Conservation (phyloP, 2,797 vertebrate genomes). For the Rhyacichthys aspro region DNA sequence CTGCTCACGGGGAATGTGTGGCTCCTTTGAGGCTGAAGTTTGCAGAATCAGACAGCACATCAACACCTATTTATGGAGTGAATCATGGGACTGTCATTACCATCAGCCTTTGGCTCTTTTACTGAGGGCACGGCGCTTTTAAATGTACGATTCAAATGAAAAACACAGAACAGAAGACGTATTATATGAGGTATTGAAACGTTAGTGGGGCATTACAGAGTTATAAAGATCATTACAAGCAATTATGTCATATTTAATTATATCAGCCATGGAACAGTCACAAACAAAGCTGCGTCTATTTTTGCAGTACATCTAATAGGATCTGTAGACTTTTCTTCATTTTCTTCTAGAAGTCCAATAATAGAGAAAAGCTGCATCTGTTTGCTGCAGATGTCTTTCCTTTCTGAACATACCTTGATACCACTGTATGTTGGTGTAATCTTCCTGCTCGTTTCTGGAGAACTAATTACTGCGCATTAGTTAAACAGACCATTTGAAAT, state of each 20-base stretch:
- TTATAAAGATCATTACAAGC: neutral
- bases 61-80: conserved; percentile 50
- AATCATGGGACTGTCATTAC: conserved; percentile 63
- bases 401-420: conserved; percentile 53
- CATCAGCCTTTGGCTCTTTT: conserved; percentile 32
- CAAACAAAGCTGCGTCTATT: neutral
- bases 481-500: conserved; percentile 78
- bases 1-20: conserved; percentile 28
- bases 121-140: conserved; percentile 6
- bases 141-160: conserved; percentile 21
- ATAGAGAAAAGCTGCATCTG: conserved; percentile 40
- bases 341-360: conserved; percentile 23
- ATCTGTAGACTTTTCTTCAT: neutral
- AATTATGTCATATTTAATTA: neutral
- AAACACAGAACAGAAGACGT: neutral
- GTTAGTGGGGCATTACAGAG: neutral
- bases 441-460: conserved; percentile 60
- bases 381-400: conserved; percentile 52
- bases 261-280: neutral
- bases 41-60: conserved; percentile 38
- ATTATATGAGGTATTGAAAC: neutral
- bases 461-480: conserved; percentile 77
- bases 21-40: conserved; percentile 32
- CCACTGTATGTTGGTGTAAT: conserved; percentile 42
- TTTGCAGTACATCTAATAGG: neutral